These are phyloP conservation scores for Aleadryas rufinucha DNA, from an alignment of 2,113 vertebrate genomes.

Conservation along the genomic window DNA sequence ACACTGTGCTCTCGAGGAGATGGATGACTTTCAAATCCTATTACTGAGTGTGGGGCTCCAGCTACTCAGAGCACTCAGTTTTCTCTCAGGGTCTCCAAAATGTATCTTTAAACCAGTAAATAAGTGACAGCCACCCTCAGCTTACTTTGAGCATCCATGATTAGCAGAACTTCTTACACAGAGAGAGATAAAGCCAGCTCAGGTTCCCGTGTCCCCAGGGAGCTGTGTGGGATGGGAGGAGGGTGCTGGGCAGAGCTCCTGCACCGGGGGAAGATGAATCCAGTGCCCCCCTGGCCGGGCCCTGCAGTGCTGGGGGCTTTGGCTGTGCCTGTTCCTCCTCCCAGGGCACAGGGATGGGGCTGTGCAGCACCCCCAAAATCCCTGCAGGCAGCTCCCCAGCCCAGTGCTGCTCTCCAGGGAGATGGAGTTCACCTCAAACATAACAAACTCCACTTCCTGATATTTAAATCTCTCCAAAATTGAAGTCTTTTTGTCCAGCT, in stretches of 20 bases:
- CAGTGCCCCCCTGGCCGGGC: not conserved
- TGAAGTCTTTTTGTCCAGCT: not conserved
- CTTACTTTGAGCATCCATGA: not conserved
- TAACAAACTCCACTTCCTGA: not conserved
- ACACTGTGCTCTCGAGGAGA: not conserved
- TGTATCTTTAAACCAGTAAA: not conserved
- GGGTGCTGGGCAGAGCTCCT: not conserved
- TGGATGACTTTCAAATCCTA: not conserved
- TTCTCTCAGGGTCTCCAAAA: not conserved
- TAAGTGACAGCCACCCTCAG: not conserved
- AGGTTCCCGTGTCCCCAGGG: fast-evolving
- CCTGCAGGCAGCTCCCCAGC: too few relatives aligned
- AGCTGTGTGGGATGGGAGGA: fast-evolving
- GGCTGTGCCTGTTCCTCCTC: not conserved
- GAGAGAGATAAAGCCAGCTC: not conserved
- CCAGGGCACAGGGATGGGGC: fast-evolving
- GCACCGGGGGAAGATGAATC: fast-evolving
- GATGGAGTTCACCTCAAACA: not conserved
- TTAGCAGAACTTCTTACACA: fast-evolving
- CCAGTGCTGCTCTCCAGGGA: not conserved
- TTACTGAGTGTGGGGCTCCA: not conserved
- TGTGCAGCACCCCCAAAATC: not conserved
- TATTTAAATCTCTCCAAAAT: not conserved
- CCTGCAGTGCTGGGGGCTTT: fast-evolving
- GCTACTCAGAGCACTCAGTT: not conserved